Base-by-base conservation (phyloP, 2,888 invertebrate species). In the Baronia brevicornis region DNA sequence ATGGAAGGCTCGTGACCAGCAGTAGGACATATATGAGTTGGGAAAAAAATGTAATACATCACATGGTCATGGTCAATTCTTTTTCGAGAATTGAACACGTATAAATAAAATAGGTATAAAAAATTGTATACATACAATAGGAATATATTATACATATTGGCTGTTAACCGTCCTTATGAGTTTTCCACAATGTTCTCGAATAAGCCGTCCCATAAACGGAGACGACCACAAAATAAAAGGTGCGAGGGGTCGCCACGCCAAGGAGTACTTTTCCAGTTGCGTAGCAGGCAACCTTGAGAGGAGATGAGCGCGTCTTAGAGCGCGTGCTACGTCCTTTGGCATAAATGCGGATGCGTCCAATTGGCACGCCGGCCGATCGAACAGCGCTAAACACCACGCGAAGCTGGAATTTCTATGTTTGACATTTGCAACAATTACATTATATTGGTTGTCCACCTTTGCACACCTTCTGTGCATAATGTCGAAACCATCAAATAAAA, bases 261-360 rank as follows among this genome's bases (percentile, higher is more conserved):
- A 13, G 23, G 19, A 28, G 34, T 40, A 30, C 22, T 41, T 38
- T 43, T 46, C 40, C 29, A 35, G n/a, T n/a, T n/a, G n/a, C n/a
- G n/a, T n/a, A n/a, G 13, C 35, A 19, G 49, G 51, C 70, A 77
- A 78, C 80, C 80, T 80, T 80, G 79, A 62, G 41, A 50, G 46
- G 59, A 66, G 73, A 77, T 74, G 66, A 75, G 61, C 64, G 54
- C 67, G 70, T 77, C 77, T 80, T 77, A 57, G 52, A 72, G 65
- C 74, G 71, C 70, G 70, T 70, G 77, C 72, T 72, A 62, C 65
- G 80, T 77, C 79, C 74, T 79, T 72, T 77, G 66, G 64, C 62
- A 68, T 67, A 80, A 82, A 79, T 80, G 79, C 82, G 82, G 82
- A 84, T 82, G 79, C 69, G 62, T 46, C 68, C 82, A 82, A 82